Evolutionary conservation across 1,140 invertebrate genomes (phyloP), one percentile per base, ranked within the genome.

Genomic region (Drosophila watanabei): DNA sequence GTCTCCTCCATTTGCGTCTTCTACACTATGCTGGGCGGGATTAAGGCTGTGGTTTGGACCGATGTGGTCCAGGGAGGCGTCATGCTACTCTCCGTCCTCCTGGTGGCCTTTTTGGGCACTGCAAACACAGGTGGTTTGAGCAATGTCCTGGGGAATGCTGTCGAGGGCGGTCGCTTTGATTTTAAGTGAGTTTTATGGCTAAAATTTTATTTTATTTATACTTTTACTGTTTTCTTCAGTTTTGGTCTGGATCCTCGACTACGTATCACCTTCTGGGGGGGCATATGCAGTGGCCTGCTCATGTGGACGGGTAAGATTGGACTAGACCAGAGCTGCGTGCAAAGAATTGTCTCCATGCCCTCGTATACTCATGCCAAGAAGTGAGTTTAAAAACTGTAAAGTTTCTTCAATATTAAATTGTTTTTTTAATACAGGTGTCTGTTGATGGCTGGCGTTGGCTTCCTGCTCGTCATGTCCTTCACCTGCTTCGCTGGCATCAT

Each of bases 1-100:
- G 96, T 97, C 24, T 97, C 96, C 59, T 93, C 95, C 28, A 95
- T 97, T 18, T 97, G 97, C 92, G 97, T 97, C 48, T 97, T 98
- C 87, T 98, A 98, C 88, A 97, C 97, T 5, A 95, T 96, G 68
- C 84, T 98, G 93, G 97, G 97, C 72, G 97, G 97, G 2, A 94
- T 98, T 64, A 97, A 97, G 93, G 97, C 97, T 1, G 97, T 98
- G 2, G 96, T 98, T 30, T 97, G 97, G 97, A 98, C 97, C 1
- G 97, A 98, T 93, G 95, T 96, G 0, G 95, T 98, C 33, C 97
- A 98, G 93, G 96, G 95, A 5, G 83, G 95, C 8, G 94, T 98
- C 3, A 98, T 98, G 96, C 94, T 97, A 63, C 94, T 94, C 1
- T 96, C 96, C 0, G 94, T 97, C 4, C 91, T 97, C 2, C 93